Base-by-base conservation (phyloP, 2,888 invertebrate genomes). In the Hecatera dysodea region DNA sequence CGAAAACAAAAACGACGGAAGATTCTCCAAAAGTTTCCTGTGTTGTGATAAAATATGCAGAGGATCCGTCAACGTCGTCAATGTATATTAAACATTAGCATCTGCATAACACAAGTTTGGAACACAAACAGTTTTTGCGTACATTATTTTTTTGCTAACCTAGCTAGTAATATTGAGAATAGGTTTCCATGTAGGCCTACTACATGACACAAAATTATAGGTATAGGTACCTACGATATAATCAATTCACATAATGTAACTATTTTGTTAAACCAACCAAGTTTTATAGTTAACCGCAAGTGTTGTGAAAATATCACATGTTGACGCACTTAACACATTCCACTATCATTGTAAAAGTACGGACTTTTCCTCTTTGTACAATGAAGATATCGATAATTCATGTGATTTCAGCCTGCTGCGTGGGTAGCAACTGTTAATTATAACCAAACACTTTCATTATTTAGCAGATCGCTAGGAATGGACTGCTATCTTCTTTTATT, bases 361-460 rank as follows among this genome's bases (percentile, higher is more conserved):
- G 9, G 11, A 52, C 33, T 74, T 53, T 65, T 81, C 48, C 39
- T 65, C 48, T 66, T n/a, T 50, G 6, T 50, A 48, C 64, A 68
- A 63, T 66, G 68, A 42, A 57, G 19, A 59, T 61, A 46, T 67
- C 55, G 50, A 62, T 70, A 67, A 71, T 68, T 63, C 60, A 67
- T 61, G 27, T 61, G 27, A 72, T 65, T 72, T 50, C 36, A 27
- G 50, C 33, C 53, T 56, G 36, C 27, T 61, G 65, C 68, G 80
- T 82, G 81, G 9, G 62, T 61, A 74, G 67, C 61, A 64, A 33
- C 69, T 59, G 66, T 75, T 79, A 80, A 77, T 82, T 74, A 79
- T 65, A 56, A 36, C 36, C 64, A 62, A 68, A 73, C 72, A 84
- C 85, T 87, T 86, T 86, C 83, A 82, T 86, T 84, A 72, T 66